Evolutionary conservation across 2,797 vertebrate genomes (phyloP).

Genomic region (Cynopterus sphinx): DNA sequence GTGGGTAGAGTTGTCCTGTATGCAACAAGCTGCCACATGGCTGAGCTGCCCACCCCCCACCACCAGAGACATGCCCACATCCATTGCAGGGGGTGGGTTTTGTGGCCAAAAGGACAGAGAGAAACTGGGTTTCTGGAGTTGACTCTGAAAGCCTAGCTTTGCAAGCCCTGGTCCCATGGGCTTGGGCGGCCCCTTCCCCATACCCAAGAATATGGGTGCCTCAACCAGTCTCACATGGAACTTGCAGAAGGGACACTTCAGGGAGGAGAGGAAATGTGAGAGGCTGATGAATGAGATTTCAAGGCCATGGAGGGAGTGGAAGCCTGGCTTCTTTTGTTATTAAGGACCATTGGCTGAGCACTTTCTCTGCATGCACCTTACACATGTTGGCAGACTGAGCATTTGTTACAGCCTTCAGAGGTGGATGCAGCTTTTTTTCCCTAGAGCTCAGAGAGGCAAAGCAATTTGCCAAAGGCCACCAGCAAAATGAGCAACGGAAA

Average conservation of each 20-base stretch:
- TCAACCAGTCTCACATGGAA: background rate
- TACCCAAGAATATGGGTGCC: background rate
- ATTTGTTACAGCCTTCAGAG: background rate
- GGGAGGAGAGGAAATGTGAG: background rate
- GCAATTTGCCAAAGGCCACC: background rate
- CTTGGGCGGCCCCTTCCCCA: background rate
- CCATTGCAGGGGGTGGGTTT: background rate
- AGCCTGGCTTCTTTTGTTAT: background rate
- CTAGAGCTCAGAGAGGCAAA: background rate
- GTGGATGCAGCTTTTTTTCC: background rate
- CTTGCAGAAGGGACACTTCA: background rate
- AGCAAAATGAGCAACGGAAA: background rate
- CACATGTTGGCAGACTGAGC: background rate
- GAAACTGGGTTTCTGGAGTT: background rate
- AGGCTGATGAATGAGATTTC: background rate
- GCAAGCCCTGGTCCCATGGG: background rate
- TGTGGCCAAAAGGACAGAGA: background rate
- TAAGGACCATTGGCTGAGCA: background rate
- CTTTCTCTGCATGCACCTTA: background rate
- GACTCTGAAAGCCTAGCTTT: background rate
- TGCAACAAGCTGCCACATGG: background rate
- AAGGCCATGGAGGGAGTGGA: background rate
- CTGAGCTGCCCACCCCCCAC: background rate
- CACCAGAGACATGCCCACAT: background rate
- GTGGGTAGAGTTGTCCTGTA: too few species aligned